phyloP scores from a whole-genome alignment of 2,113 vertebrate species.

The Cyanocitta stelleri region DNA sequence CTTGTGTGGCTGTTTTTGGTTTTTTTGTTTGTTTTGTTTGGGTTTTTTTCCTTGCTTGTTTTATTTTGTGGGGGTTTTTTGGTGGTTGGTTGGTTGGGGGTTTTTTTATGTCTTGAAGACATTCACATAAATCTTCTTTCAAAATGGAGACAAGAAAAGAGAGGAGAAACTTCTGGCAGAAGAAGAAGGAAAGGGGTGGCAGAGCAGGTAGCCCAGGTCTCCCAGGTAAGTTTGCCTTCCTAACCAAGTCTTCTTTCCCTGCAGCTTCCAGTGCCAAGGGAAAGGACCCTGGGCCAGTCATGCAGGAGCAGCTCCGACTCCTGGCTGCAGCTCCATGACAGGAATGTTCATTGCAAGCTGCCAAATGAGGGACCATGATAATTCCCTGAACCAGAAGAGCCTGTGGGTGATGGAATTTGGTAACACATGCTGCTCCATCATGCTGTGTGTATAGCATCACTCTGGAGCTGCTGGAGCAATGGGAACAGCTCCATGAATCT shows the following conservation, averaged over 20 bases:
- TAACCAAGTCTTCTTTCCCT: background rate
- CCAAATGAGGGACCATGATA: background rate
- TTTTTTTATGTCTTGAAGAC: background rate
- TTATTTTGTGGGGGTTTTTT: background rate
- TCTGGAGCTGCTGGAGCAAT: background rate
- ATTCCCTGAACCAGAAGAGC: background rate
- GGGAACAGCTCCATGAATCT: background rate
- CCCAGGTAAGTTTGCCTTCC: background rate
- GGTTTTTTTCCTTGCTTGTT: background rate
- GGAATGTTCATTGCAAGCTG: background rate
- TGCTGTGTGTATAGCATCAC: background rate
- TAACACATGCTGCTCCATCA: background rate
- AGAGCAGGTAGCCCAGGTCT: background rate
- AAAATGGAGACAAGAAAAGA: background rate
- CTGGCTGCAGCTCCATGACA: background rate
- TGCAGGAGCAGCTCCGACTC: background rate
- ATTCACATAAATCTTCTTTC: background rate
- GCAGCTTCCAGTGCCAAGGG: background rate
- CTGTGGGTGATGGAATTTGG: background rate
- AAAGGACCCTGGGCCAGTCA: background rate
- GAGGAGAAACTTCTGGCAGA: background rate
- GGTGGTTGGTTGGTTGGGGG: fast-evolving
- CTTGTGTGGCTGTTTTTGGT: no score
- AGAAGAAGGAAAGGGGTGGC: background rate
- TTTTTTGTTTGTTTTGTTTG: background rate